phyloP scores from a whole-genome alignment of 2,888 invertebrate genomes.

The Eledona agricola region DNA sequence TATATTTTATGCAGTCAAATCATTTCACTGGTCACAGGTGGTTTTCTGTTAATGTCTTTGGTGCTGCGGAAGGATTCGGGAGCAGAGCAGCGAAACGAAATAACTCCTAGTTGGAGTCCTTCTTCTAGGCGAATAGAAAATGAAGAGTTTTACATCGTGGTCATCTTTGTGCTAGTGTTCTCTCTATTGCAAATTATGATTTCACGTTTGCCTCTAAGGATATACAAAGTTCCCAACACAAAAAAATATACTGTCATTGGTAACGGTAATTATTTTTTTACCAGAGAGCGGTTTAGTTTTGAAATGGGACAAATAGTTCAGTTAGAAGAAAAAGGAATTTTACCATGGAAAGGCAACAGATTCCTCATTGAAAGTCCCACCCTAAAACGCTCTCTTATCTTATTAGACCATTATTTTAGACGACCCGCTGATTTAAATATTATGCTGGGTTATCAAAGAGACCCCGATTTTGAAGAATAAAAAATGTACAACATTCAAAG shows the following conservation, averaged over 20 bases:
- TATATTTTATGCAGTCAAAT: conserved; percentile 52
- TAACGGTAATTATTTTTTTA: conserved; percentile 37
- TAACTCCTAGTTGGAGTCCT: conserved; percentile 24
- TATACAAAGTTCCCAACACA: conserved; percentile 53
- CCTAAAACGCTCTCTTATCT: conserved; percentile 38
- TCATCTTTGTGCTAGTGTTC: conserved; percentile 46
- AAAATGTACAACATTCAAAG: conserved; percentile 25
- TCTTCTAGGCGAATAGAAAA: conserved; percentile 38
- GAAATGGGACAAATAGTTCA: conserved; percentile 47
- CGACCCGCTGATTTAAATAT: conserved; percentile 58
- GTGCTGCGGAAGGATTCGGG: conserved; percentile 32
- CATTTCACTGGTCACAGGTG: conserved; percentile 42
- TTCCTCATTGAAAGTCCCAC: conserved; percentile 44
- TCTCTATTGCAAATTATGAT: conserved; percentile 47
- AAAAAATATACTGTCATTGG: conserved; percentile 54
- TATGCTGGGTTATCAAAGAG: conserved; percentile 56
- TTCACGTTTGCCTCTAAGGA: conserved; percentile 53
- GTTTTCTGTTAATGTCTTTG: conserved; percentile 38
- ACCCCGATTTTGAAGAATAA: conserved; percentile 42
- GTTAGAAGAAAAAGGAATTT: conserved; percentile 40
- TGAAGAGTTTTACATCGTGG: conserved; percentile 44
- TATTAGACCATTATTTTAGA: conserved; percentile 56
- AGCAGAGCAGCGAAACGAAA: not conserved
- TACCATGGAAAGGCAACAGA: conserved; percentile 52
- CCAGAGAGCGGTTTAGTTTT: conserved; percentile 3